Base-by-base conservation (phyloP, 2,888 invertebrate genomes). In the Branchellion lobata region DNA sequence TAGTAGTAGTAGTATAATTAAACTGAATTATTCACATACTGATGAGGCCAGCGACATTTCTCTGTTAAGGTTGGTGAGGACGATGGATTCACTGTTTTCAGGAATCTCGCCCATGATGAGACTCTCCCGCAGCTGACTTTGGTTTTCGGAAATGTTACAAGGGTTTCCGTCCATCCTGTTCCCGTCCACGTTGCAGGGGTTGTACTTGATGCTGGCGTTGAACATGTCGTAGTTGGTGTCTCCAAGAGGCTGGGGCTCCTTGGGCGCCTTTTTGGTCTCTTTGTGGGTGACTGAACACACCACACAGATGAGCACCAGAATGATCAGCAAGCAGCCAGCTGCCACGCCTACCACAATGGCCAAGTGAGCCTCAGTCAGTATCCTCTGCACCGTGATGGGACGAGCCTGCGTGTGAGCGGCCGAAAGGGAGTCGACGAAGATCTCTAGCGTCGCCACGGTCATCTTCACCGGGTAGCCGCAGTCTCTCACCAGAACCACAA, bases 291-390 rank as follows among this genome's bases (percentile, higher is more conserved):
- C 74, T 29, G 75, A 68, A 33, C 74, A 74, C 21, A 75, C 79
- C 21, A 74, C 79, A 40, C 74, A 68, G 31, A 74, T 68, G 8
- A 79, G 68, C 27, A 75, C 73, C 31, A 79, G 33, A 11, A 75
- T 75, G 40, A 79, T 79, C 14, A 79, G 47, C 27, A 79, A 34
- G 24, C 79, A 79, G 18, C 79, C 79, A 31, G 47, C 75, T 21
- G 75, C 65, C 31, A 79, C 75, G 11, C 79, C 79, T 29, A 79
- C 79, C 0, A 79, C 75, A 18, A 79, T 47, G 53, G 79, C 79
- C 24, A 79, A 33, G 34, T 79, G 79, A 21, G 79, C 74, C 40
- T 79, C 79, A 5, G 36, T 75, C 27, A 79, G 36, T n/a, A 74
- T 68, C 51, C 65, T 65, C 14, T 74, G 75, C 51, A 78, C 78